Evolutionary conservation across 2,113 vertebrate genomes (phyloP), one percentile per base, ranked within the genome.

Genomic region (Cranoglanis bouderius): DNA sequence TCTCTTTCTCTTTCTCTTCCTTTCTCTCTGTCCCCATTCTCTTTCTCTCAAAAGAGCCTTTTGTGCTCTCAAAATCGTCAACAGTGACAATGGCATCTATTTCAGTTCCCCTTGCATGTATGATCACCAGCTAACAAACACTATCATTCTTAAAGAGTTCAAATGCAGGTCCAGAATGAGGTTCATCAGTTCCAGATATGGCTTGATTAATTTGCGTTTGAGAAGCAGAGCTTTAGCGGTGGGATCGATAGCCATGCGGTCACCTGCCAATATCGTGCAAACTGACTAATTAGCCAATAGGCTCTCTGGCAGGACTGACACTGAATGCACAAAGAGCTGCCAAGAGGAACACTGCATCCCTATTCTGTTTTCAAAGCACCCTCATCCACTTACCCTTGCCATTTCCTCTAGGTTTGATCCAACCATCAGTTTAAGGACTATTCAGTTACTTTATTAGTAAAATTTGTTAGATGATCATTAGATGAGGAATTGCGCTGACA

Each of bases 221-320:
- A 92, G 89, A 92, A 92, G 90, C 89, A 91, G 91, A 93, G 91
- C 91, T 91, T 92, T 90, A 94, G 90, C 90, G 61, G 90, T 90
- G 74, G 90, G 92, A 95, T 96, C 95, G 89, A 95, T 95, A 94
- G 57, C 91, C 91, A 92, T 92, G 95, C 90, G 91, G 90, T 93
- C 93, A 95, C 92, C 94, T 96, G 94, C 94, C 95, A 94, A 95
- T 96, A 93, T 91, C 84, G 86, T 91, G 89, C 92, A 92, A 92
- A 92, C 93, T 94, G 94, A 95, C 94, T 94, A 95, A 95, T 95
- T 95, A 95, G 94, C 93, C 94, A 89, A 89, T 92, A 87, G 90
- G 94, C 85, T 63, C 88, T 91, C 90, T 92, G 90, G 92, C 92
- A 84, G 90, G 84, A 90, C 93, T 92, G 93, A 93, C 75, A 90